Percentiles rank a stretch among this genome's conserved stretches.
Conservation (phyloP, 1,140 invertebrate genomes). For the Ladona fulva region DNA sequence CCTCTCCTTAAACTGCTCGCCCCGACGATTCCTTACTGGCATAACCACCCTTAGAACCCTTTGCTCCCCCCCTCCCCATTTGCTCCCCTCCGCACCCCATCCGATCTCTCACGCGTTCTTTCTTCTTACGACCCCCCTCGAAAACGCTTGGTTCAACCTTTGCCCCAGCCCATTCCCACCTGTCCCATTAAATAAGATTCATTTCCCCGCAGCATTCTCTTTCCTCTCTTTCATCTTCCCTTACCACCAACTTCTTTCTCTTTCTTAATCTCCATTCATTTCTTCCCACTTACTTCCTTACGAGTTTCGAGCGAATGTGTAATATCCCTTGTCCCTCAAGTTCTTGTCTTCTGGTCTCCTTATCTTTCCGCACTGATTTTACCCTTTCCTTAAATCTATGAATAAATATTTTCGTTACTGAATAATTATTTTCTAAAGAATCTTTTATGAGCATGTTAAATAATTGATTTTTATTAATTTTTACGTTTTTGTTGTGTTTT, state of each 20-base stretch:
- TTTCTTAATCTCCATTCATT: neutral
- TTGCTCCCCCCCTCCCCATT: neutral
- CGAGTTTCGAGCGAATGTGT: too few relatives aligned
- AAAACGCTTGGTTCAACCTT: neutral
- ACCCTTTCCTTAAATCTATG: too few relatives aligned
- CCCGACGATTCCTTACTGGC: neutral
- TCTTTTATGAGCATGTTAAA: too few relatives aligned
- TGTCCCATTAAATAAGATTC: slow-evolving; percentile 10
- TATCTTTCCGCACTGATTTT: too few relatives aligned
- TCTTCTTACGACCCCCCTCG: neutral
- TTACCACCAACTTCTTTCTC: neutral
- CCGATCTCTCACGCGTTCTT: too few relatives aligned
- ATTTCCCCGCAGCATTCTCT: neutral
- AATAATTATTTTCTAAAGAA: too few relatives aligned
- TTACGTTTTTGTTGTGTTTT: too few relatives aligned
- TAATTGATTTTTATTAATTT: too few relatives aligned
- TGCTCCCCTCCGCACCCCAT: neutral
- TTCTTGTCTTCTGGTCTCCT: too few relatives aligned
- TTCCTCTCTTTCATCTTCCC: neutral
- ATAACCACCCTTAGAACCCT: neutral
- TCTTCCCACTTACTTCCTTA: neutral
- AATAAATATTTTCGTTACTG: too few relatives aligned
- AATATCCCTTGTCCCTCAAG: too few relatives aligned
- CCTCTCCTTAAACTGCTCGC: neutral
- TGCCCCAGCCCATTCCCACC: neutral